These are phyloP conservation scores for rabbit (Oryctolagus cuniculus) DNA, from an alignment of 2,113 vertebrate species.

Conservation along the genomic window DNA sequence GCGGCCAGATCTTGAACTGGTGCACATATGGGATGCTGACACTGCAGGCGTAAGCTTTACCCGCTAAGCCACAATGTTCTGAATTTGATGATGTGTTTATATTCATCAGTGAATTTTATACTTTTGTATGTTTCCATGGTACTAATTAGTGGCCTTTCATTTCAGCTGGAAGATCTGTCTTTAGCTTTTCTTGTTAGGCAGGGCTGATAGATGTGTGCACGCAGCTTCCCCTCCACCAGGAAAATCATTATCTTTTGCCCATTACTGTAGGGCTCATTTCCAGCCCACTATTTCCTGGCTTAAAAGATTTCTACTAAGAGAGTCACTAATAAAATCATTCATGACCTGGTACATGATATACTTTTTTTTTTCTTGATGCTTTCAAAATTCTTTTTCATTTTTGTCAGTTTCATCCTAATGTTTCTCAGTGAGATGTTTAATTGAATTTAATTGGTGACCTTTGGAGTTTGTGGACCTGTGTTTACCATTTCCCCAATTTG, in stretches of 20 bases:
- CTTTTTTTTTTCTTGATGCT: background rate
- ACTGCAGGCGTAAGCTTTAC: too few species aligned
- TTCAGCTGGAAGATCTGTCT: background rate
- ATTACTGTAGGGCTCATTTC: background rate
- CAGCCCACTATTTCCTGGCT: background rate
- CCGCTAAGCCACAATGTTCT: too few species aligned
- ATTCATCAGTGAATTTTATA: background rate
- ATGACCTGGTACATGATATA: background rate
- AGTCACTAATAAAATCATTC: accelerated
- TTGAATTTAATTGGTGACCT: background rate
- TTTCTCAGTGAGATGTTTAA: background rate
- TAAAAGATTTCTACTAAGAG: background rate
- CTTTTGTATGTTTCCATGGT: background rate
- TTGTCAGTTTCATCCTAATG: background rate
- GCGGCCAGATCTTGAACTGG: too few species aligned
- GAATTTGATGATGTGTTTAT: background rate
- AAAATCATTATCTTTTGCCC: background rate
- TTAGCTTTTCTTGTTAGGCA: background rate
- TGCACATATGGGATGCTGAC: too few species aligned
- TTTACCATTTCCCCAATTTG: background rate
- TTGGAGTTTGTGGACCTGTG: background rate
- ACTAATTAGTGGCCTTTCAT: background rate
- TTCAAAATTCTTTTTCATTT: background rate
- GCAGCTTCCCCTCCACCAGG: background rate
- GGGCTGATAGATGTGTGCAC: background rate